These are phyloP conservation scores for Lepidonotus clava DNA, from an alignment of 2,888 invertebrate species.

Conservation along the genomic window DNA sequence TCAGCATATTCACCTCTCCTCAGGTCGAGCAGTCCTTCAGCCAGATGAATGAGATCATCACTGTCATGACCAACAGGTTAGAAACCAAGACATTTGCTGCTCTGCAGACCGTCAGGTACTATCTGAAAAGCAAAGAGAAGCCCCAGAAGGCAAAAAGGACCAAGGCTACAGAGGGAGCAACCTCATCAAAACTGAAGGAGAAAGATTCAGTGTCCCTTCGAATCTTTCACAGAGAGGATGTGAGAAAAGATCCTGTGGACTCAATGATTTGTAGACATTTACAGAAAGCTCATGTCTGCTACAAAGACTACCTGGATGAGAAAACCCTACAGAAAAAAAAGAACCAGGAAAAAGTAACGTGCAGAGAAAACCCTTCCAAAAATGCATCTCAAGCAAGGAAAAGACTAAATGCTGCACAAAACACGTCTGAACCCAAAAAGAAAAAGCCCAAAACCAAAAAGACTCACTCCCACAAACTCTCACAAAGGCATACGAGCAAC, in stretches of 20 bases:
- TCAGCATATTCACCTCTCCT: constrained; percentile 19
- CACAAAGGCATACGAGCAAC: too few species aligned
- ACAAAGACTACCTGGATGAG: too few species aligned
- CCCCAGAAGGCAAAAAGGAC: not conserved
- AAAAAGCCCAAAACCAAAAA: too few species aligned
- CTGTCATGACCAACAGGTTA: not conserved
- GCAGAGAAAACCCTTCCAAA: too few species aligned
- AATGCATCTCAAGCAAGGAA: too few species aligned
- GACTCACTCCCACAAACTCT: too few species aligned
- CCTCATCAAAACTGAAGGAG: not conserved
- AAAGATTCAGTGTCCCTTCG: not conserved
- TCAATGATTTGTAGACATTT: not conserved
- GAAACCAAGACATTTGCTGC: not conserved
- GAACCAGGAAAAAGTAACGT: too few species aligned
- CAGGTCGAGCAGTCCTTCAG: not conserved
- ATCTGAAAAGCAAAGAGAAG: not conserved
- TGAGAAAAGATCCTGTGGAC: constrained; percentile 8
- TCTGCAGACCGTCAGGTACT: constrained; percentile 1
- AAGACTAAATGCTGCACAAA: too few species aligned
- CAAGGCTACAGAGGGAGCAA: not conserved
- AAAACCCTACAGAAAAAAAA: too few species aligned
- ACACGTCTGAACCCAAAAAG: too few species aligned
- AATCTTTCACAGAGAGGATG: not conserved
- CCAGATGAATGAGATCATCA: not conserved
- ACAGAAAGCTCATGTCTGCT: not conserved